Evolutionary conservation across 1,140 invertebrate genomes (phyloP).

Genomic region (Frieseomelitta varia): DNA sequence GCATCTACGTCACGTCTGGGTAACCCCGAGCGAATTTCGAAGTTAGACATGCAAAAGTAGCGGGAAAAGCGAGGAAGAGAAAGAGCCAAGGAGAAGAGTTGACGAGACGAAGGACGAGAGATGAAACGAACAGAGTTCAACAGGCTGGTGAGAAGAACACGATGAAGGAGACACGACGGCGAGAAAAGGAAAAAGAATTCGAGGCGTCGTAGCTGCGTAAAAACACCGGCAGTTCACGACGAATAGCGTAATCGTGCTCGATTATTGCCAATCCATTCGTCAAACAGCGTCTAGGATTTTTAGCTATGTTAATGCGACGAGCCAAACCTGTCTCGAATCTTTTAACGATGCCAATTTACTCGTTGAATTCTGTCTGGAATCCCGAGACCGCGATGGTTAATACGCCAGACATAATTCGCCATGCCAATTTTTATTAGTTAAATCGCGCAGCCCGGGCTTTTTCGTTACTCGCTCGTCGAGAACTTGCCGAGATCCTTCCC

Average conservation of each 20-base stretch:
- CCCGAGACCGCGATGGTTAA: conserved; percentile 1
- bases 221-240: conserved; percentile 48
- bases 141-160: not conserved
- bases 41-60: conserved; percentile 37
- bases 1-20: conserved; percentile 71
- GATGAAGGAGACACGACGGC: not conserved
- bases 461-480: not conserved
- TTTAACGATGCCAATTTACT: conserved; percentile 58
- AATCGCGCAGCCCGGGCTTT: not conserved
- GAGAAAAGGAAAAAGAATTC: not conserved
- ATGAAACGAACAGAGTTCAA: not conserved
- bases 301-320: conserved; percentile 20
- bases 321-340: conserved; percentile 8
- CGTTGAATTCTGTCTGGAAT: conserved; percentile 26
- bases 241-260: conserved; percentile 26
- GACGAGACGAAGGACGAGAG: no score
- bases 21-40: conserved; percentile 61
- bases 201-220: conserved; percentile 60
- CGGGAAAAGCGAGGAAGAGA: not conserved
- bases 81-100: not conserved
- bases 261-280: conserved; percentile 36
- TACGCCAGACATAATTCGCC: not conserved
- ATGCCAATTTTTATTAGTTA: conserved; percentile 24
- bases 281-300: conserved; percentile 35
- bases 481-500: not conserved